Evolutionary conservation across 2,113 vertebrate genomes (phyloP).

Genomic region (Phylloscopus whistleri): DNA sequence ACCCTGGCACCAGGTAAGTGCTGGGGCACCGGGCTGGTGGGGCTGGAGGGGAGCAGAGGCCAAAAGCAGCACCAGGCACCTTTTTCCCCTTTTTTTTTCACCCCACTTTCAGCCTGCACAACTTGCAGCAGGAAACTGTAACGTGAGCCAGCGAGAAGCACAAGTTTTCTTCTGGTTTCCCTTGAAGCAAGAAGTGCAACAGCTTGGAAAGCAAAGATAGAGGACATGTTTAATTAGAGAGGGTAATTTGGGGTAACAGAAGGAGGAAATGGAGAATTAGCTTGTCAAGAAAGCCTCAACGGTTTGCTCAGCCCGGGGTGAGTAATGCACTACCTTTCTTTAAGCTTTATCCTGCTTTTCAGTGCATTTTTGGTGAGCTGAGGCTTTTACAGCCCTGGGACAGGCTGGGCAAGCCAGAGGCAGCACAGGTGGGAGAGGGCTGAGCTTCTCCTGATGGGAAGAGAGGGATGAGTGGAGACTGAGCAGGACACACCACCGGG

Average conservation of each 20-base stretch:
- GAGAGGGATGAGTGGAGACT: not conserved
- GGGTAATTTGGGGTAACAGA: not conserved
- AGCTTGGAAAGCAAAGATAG: conserved; percentile 13
- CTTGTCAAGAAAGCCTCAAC: not conserved
- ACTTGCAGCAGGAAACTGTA: not conserved
- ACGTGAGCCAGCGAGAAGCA: not conserved
- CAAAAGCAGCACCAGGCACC: not conserved
- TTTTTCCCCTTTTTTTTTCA: not conserved
- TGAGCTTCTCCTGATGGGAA: not conserved
- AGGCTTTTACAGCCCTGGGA: not conserved
- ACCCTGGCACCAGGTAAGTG: conserved; percentile 27
- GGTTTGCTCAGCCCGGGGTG: not conserved
- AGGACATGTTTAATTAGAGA: not conserved
- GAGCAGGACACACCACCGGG: not conserved
- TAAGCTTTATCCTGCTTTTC: not conserved
- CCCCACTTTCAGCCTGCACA: not conserved
- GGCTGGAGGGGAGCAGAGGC: not conserved
- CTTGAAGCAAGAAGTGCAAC: not conserved
- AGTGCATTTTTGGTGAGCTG: not conserved
- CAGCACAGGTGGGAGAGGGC: not conserved
- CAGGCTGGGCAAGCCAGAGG: not conserved
- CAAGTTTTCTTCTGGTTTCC: not conserved
- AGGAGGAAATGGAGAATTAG: not conserved
- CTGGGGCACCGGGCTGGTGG: fast-evolving
- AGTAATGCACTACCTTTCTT: not conserved